Percentiles rank a stretch among this genome's conserved stretches.
Conservation (phyloP, 2,888 invertebrate genomes). For the Campoplex nolae region DNA sequence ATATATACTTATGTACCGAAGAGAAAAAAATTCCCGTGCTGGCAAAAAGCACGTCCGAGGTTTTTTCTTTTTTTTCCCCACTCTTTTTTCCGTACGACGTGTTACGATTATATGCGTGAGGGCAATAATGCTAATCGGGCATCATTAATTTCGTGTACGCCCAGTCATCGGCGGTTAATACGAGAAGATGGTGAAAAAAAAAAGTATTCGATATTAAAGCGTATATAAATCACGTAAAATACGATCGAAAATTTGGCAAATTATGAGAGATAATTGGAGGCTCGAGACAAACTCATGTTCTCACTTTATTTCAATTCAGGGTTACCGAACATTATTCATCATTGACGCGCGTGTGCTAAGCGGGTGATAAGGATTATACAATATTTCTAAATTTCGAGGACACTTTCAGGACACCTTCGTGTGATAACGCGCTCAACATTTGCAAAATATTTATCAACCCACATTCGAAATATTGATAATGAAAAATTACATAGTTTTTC, state of each 20-base stretch:
- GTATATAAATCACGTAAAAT: conserved; percentile 23
- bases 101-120: conserved; percentile 44
- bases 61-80: conserved; percentile 20
- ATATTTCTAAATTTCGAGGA: too few relatives aligned
- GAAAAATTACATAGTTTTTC: too few relatives aligned
- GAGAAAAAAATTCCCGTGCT: conserved; percentile 33
- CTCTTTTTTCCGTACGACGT: conserved; percentile 5
- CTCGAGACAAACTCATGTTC: neutral
- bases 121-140: conserved; percentile 64
- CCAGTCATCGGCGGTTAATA: conserved; percentile 34
- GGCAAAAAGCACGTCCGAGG: conserved; percentile 35
- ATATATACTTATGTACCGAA: neutral
- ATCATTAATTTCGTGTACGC: conserved; percentile 60
- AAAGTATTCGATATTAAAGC: neutral
- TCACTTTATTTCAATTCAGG: neutral
- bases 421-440: too few relatives aligned
- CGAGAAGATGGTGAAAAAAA: conserved; percentile 6
- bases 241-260: conserved; percentile 10
- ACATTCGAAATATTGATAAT: too few relatives aligned
- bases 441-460: too few relatives aligned
- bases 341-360: neutral
- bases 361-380: neutral
- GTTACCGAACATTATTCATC: neutral
- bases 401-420: too few relatives aligned
- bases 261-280: conserved; percentile 6